Base-by-base conservation (phyloP, 2,888 invertebrate species). In the Ptychoptera albimana region DNA sequence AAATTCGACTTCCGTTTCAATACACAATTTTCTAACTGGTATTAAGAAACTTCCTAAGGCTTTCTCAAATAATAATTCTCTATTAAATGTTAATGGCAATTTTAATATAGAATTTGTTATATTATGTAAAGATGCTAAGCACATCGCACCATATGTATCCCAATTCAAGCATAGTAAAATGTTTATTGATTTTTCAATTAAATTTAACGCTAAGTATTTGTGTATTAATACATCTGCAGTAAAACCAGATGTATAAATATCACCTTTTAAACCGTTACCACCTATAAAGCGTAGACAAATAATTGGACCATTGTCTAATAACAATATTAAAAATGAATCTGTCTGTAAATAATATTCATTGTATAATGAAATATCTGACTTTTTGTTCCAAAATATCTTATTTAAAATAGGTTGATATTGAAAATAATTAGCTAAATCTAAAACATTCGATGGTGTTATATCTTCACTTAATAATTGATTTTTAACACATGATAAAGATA, bases 31-130 rank as follows among this genome's bases (percentile, higher is more conserved):
- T 38, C 75, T 69, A 23, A 74, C 70, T 10, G 87, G 79, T 32
- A 75, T 74, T 56, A 85, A 79, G 64, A 80, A 92, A 48, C 82
- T 79, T 32, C 87, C 88, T 15, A 93, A 64, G 9, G 88, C 82
- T 50, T 76, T 79, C 61, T 86, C 82, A 50, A 86, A 68, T 51
- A 75, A 67, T 46, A 75, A 77, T 52, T 58, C 54, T 1, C 59
- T 54, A 46, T 68, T 68, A 1, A 57, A 56, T 9, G 51, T 61
- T 10, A 69, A 53, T 38, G 57, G 57, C 2, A 55, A 57, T 39
- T 60, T 64, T 52, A 63, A 64, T n/a, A 63, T 67, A 60, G 76
- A 71, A 55, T 79, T 80, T 37, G 77, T 71, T 48, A 86, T 77
- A 54, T 74, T 73, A 54, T 84, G 83, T 46, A 91, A 67, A 0